Conservation (phyloP, 2,888 invertebrate genomes). For the Drosophila paranaensis region DNA sequence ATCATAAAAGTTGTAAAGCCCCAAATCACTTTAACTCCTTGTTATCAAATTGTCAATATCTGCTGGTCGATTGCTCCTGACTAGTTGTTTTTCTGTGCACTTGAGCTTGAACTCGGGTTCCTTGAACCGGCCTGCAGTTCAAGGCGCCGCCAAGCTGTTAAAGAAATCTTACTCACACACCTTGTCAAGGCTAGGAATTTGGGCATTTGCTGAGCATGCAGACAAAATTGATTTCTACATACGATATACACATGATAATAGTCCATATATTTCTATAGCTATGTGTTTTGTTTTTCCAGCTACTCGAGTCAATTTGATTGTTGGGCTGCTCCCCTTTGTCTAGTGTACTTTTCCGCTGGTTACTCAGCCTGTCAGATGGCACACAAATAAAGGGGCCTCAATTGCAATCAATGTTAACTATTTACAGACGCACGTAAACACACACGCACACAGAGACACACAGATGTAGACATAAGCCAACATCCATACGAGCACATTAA, state of each 20-base stretch:
- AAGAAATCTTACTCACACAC: conserved; percentile 28
- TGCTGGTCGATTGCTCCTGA: background rate
- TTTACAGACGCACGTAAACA: conserved; percentile 16
- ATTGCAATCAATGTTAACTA: conserved; percentile 30
- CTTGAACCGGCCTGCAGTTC: conserved; percentile 51
- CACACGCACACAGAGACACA: background rate
- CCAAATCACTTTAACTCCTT: background rate
- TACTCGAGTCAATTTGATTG: conserved; percentile 35
- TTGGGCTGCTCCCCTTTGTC: conserved; percentile 23
- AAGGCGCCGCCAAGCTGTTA: conserved; percentile 14
- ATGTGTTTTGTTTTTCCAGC: conserved; percentile 33
- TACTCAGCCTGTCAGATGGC: conserved; percentile 7
- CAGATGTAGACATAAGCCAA: background rate
- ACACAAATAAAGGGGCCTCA: conserved; percentile 15
- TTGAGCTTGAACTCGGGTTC: conserved; percentile 58
- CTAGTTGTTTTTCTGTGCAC: background rate
- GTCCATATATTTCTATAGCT: conserved; percentile 28
- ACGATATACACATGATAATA: conserved; percentile 9
- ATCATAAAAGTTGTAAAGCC: background rate
- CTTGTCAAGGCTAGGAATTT: conserved; percentile 19
- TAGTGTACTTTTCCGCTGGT: conserved; percentile 21
- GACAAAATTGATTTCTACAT: conserved; percentile 45
- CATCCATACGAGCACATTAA: conserved; percentile 11
- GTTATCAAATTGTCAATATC: background rate
- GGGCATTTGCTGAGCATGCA: conserved; percentile 31